A percentile compares a stretch with the other conserved stretches of the same genome.
phyloP scores from a whole-genome alignment of 2,888 invertebrate species.

The Odontocolon sp. region DNA sequence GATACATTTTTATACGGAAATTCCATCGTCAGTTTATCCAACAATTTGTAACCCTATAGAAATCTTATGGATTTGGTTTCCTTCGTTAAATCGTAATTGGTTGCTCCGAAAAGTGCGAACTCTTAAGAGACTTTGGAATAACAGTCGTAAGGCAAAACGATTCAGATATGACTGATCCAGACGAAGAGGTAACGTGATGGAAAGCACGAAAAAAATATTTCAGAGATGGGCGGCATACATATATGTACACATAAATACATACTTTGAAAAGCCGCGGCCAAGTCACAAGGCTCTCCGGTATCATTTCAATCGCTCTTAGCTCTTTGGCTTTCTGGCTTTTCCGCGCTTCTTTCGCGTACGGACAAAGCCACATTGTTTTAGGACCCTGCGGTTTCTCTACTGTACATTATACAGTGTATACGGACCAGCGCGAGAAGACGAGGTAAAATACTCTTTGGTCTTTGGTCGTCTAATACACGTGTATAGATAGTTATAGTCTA shows the following conservation, averaged over 20 bases:
- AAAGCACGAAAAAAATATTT: constrained; percentile 8
- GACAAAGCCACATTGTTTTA: constrained; percentile 75
- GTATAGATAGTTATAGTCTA: neutral
- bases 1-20: no score
- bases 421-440: constrained; percentile 8
- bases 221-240: no score
- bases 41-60: no score
- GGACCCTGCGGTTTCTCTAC: constrained; percentile 56
- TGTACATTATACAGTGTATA: neutral
- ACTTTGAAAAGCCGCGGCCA: neutral
- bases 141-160: no score
- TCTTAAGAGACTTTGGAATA: no score
- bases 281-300: constrained; percentile 62
- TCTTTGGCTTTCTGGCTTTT: constrained; percentile 69
- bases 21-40: no score
- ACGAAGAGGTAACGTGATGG: no score
- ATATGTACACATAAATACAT: constrained; percentile 15
- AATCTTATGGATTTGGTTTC: no score
- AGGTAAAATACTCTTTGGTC: constrained; percentile 26
- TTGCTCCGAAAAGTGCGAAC: no score
- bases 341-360: constrained; percentile 65
- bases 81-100: no score
- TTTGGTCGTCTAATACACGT: neutral
- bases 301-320: constrained; percentile 76
- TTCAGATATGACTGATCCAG: no score